Percentiles rank a stretch among this genome's conserved stretches.
Evolutionary conservation across 1,140 invertebrate genomes (phyloP).

Genomic region (Drosophila sulfurigaster): DNA sequence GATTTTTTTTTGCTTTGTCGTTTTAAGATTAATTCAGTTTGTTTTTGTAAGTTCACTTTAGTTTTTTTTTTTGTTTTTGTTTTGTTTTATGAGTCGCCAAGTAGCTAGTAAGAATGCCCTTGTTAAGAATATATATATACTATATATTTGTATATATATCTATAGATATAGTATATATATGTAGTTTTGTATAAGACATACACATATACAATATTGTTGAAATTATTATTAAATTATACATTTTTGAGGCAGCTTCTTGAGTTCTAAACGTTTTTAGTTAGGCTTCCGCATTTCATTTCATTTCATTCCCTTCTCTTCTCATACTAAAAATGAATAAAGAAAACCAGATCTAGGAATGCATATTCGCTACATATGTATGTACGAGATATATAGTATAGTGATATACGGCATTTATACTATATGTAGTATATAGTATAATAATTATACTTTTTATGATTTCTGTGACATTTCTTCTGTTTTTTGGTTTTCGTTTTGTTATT

Average conservation of each 20-base stretch:
- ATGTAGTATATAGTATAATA: conserved; percentile 10
- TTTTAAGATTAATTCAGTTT: conserved; percentile 34
- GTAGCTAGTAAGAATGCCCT: conserved; percentile 42
- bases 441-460: conserved; percentile 45
- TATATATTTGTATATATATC: conserved; percentile 29
- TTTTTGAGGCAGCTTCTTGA: conserved; percentile 57
- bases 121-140: conserved; percentile 29
- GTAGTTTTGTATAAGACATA: conserved; percentile 37
- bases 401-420: conserved; percentile 5
- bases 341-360: conserved; percentile 38
- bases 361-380: conserved; percentile 18
- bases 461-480: conserved; percentile 16
- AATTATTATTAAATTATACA: conserved; percentile 39
- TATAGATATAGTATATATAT: conserved; percentile 31
- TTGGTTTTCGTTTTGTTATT: conserved; percentile 45
- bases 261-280: conserved; percentile 43
- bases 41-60: conserved; percentile 48
- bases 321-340: conserved; percentile 26
- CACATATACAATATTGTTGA: conserved; percentile 20
- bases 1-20: conserved; percentile 19
- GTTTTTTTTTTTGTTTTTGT: conserved; percentile 26
- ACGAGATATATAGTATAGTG: conserved; percentile 28
- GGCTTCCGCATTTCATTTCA: conserved; percentile 20
- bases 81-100: conserved; percentile 31
- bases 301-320: not conserved